Conservation (phyloP, 2,797 vertebrate genomes). For the Lagorchestes hirsutus region DNA sequence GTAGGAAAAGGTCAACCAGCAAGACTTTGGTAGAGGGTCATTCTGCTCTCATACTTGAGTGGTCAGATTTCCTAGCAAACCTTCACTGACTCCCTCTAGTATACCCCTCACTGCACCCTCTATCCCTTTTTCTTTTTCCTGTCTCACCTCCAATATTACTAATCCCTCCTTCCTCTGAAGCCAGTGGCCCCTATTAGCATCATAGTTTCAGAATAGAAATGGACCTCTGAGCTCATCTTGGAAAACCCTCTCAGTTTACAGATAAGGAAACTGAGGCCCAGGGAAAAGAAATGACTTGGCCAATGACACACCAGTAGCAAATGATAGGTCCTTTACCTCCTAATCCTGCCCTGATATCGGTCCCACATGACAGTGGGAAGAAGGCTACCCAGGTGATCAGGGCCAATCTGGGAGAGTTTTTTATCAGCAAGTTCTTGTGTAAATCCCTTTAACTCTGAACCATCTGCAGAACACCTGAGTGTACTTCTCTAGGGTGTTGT, state of each 20-base stretch:
- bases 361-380: neutral
- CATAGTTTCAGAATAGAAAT: neutral
- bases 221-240: neutral
- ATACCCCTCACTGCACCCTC: neutral
- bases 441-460: neutral
- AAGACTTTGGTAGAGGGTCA: neutral
- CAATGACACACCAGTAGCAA: neutral
- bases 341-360: neutral
- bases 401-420: neutral
- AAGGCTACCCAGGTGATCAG: neutral
- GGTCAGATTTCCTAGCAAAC: neutral
- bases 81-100: neutral
- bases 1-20: neutral
- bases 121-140: neutral
- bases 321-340: neutral
- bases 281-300: neutral
- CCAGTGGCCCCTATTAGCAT: neutral
- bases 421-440: neutral
- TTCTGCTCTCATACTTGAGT: neutral
- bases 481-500: neutral
- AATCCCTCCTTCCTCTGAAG: neutral
- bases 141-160: neutral
- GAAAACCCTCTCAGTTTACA: neutral
- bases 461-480: neutral
- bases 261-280: neutral